These are phyloP conservation scores for Merops nubicus DNA, from an alignment of 2,113 vertebrate species.

Conservation along the genomic window DNA sequence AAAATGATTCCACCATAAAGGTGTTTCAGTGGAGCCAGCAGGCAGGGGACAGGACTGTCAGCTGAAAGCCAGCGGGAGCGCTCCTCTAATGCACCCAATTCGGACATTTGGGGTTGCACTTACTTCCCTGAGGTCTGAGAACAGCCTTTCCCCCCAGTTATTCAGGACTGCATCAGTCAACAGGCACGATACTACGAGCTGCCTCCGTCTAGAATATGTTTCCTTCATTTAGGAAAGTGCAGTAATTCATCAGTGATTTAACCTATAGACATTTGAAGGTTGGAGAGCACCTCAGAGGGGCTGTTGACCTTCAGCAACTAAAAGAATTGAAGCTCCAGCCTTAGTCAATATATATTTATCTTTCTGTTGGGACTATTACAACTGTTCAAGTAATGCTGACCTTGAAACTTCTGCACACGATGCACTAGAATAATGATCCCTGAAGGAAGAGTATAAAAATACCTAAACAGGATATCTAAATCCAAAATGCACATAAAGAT, in stretches of 20 bases:
- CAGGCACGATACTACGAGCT: not conserved
- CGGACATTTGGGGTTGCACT: not conserved
- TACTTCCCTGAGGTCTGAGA: not conserved
- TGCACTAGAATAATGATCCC: slow-evolving; percentile 74
- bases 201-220: slow-evolving; percentile 10
- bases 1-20: not conserved
- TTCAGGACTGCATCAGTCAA: slow-evolving; percentile 38
- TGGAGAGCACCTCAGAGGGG: slow-evolving; percentile 76
- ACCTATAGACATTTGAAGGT: slow-evolving; percentile 81
- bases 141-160: not conserved
- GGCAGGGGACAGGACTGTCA: not conserved
- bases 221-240: slow-evolving; percentile 49
- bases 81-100: not conserved
- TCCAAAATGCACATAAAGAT: slow-evolving; percentile 69
- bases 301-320: slow-evolving; percentile 80
- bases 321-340: slow-evolving; percentile 74
- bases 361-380: slow-evolving; percentile 81
- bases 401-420: slow-evolving; percentile 77
- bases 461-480: slow-evolving; percentile 63
- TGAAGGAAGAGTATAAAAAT: slow-evolving; percentile 79
- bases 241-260: slow-evolving; percentile 80
- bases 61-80: not conserved
- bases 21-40: not conserved
- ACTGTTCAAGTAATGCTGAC: slow-evolving; percentile 77
- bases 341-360: slow-evolving; percentile 83